These are phyloP conservation scores for Andrena praecox DNA, from an alignment of 2,888 invertebrate species.

Conservation along the genomic window DNA sequence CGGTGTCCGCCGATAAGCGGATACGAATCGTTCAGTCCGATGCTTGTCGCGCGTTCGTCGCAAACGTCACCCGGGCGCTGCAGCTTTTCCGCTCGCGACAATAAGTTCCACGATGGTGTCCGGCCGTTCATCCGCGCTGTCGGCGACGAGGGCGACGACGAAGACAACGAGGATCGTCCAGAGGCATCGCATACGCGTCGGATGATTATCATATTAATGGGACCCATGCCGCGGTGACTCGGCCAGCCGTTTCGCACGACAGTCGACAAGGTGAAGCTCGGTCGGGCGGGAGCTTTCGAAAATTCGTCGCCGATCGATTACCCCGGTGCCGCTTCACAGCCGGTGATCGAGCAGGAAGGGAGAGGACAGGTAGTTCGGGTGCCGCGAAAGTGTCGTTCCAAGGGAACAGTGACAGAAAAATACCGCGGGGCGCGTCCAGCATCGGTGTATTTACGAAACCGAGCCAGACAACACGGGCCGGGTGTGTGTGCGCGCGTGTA, in stretches of 20 bases:
- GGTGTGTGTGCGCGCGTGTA: conserved; percentile 27
- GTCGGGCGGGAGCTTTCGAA: conserved; percentile 29
- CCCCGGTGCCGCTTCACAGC: background rate
- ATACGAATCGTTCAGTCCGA: background rate
- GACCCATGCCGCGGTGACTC: conserved; percentile 66
- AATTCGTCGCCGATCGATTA: conserved; percentile 10
- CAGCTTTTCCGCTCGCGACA: conserved; percentile 20
- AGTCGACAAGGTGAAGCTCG: conserved; percentile 65
- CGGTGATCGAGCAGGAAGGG: background rate
- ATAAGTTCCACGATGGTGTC: conserved; percentile 68
- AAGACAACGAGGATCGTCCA: conserved; percentile 58
- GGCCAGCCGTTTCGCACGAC: conserved; percentile 64
- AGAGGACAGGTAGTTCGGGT: conserved; percentile 3
- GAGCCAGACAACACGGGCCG: background rate
- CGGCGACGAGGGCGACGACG: conserved; percentile 41
- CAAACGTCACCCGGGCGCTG: conserved; percentile 14
- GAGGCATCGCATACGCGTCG: conserved; percentile 70
- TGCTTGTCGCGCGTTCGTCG: conserved; percentile 15
- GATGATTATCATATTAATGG: conserved; percentile 80
- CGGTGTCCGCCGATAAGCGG: background rate
- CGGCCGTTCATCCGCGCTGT: conserved; percentile 41
- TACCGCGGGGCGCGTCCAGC: background rate
- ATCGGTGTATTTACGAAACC: conserved; percentile 18
- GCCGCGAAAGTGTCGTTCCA: conserved; percentile 39
- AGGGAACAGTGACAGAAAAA: conserved; percentile 29